Evolutionary conservation across 2,797 vertebrate species (phyloP), one percentile per base, ranked within the genome.

Genomic region (Salarias fasciatus): DNA sequence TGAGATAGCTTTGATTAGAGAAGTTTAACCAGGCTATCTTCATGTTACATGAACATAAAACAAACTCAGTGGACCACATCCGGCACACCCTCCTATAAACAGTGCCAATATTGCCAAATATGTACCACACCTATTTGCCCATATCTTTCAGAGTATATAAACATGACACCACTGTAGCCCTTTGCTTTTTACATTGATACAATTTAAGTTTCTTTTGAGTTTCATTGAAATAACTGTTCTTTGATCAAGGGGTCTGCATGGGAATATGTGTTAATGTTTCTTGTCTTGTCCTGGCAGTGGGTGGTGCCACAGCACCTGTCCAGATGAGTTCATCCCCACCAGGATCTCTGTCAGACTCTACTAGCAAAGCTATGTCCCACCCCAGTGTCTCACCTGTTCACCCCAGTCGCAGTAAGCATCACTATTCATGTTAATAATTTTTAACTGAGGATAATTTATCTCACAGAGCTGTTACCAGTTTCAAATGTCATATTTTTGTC

Each of bases 261-360:
- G 3, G 18, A 24, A 3, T 7, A 41, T 13, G n/a, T 38, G 10
- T 10, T 10, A 1, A 13, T 15, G 5, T 24, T 3, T 24, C 5
- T 42, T 53, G 3, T 55, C 6, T 59, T 61, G 28, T 65, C n/a
- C 65, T 66, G 62, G 9, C 30, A 94, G 93, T 51, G 24, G 53
- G 58, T 3, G 87, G 82, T 11, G 72, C 91, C 0, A 80, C 89
- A 2, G 90, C 75, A 0, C 91, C 87, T 0, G 63, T 88, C 43
- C 72, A 78, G 50, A 82, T 75, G 53, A 85, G 80, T 44, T 87
- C 88, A 1, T 75, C 83, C 2, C 91, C 89, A 4, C 69, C 72
- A 1, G 88, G 88, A 46, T 91, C 92, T 29, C 68, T 77, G 54
- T 92, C 92, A 11, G 91, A 92, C 55, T 64, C 66, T 0, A 72